Percentiles rank a stretch among this genome's conserved stretches.
These are phyloP conservation scores for Vanessa tameamea DNA, from an alignment of 1,140 invertebrate species.

Conservation along the genomic window DNA sequence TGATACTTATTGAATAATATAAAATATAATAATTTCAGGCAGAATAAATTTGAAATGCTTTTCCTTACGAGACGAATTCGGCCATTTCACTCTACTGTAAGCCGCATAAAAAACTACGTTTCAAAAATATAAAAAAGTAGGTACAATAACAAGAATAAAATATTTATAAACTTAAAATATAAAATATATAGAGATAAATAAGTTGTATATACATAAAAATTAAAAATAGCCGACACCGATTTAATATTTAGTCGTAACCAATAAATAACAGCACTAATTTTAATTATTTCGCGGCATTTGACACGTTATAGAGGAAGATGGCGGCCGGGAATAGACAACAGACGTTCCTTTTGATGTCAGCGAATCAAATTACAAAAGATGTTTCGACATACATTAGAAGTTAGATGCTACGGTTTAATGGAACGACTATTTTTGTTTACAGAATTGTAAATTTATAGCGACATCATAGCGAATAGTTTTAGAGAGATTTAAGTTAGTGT, in stretches of 20 bases:
- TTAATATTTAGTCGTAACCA: neutral
- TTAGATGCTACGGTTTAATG: slow-evolving; percentile 21
- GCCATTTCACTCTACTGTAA: no score
- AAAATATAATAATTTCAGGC: no score
- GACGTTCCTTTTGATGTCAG: slow-evolving; percentile 53
- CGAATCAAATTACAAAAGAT: slow-evolving; percentile 64
- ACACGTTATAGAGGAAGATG: slow-evolving; percentile 47
- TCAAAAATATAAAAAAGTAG: no score
- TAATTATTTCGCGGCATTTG: slow-evolving; percentile 52
- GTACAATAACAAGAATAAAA: no score
- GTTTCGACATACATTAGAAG: slow-evolving; percentile 31
- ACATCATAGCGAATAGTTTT: neutral
- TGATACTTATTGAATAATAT: no score
- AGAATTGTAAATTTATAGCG: slow-evolving; percentile 10
- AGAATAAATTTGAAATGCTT: no score
- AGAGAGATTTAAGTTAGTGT: neutral
- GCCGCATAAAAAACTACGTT: no score
- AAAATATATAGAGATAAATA: no score
- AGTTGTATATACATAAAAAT: neutral
- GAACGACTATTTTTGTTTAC: slow-evolving; percentile 23
- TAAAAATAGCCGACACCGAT: neutral
- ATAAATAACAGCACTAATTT: slow-evolving; percentile 17
- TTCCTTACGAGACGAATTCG: no score
- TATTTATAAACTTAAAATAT: no score
- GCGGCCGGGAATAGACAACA: slow-evolving; percentile 48